Conservation (phyloP, 2,797 vertebrate species). For the Morelia viridis region DNA sequence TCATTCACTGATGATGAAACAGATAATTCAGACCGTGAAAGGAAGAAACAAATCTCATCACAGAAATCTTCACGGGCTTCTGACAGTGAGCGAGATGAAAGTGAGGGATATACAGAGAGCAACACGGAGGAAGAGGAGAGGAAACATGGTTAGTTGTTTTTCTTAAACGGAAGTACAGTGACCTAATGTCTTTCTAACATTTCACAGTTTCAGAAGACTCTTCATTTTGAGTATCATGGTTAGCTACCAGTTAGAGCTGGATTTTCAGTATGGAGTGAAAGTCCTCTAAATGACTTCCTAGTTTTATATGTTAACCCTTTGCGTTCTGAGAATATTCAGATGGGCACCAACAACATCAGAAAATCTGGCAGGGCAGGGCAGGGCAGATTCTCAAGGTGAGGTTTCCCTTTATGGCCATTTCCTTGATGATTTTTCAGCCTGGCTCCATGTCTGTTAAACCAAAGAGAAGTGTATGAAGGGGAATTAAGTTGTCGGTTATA, state of each 20-base stretch:
- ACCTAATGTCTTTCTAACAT: background rate
- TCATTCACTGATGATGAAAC: slow-evolving; percentile 66
- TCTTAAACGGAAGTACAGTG: background rate
- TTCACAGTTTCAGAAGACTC: background rate
- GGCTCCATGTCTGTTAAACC: background rate
- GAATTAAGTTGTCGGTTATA: background rate
- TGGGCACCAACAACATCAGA: background rate
- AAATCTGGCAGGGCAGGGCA: background rate
- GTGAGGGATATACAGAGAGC: slow-evolving; percentile 64
- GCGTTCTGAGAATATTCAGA: background rate
- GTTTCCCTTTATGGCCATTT: background rate
- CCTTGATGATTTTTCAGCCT: background rate
- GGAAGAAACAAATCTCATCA: slow-evolving; percentile 54
- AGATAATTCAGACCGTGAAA: slow-evolving; percentile 51
- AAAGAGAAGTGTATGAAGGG: background rate
- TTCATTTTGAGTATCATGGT: background rate
- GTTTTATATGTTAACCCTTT: background rate
- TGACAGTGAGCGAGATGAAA: slow-evolving; percentile 55
- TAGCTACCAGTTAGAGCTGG: background rate
- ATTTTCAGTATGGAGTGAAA: background rate
- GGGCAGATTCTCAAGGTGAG: background rate
- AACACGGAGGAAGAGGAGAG: slow-evolving; percentile 68
- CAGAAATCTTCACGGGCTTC: slow-evolving; percentile 49
- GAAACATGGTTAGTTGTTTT: slow-evolving; percentile 69
- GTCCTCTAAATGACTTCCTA: background rate